Percentiles rank a stretch among this genome's conserved stretches.
phyloP scores from a whole-genome alignment of 2,113 vertebrate species.

The Conger conger region DNA sequence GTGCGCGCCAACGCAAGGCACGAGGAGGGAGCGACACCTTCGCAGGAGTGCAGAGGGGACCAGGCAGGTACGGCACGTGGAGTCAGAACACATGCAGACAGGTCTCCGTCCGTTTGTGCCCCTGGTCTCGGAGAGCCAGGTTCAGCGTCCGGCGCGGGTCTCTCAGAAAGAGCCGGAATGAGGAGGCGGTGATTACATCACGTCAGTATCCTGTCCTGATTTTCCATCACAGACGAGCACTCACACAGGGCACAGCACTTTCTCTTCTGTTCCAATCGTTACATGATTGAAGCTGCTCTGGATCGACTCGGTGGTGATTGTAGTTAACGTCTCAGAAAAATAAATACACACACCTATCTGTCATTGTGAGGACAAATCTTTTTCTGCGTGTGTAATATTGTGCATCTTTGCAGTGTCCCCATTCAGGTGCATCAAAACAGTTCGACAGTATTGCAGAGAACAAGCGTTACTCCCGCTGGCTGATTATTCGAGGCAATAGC shows the following conservation, averaged over 20 bases:
- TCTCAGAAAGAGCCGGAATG: not conserved
- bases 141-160: not conserved
- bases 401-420: not conserved
- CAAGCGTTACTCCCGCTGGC: not conserved
- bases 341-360: not conserved
- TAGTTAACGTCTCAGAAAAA: constrained; percentile 7
- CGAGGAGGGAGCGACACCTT: not conserved
- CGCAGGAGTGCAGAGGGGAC: not conserved
- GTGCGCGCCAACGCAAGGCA: not conserved
- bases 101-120: not conserved
- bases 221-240: not conserved
- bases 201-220: too few species aligned
- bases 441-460: not conserved
- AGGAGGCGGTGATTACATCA: not conserved
- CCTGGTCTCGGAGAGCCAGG: not conserved
- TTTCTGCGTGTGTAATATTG: not conserved
- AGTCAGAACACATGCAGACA: not conserved
- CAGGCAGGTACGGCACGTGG: not conserved
- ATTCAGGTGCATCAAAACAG: not conserved
- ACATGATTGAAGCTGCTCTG: constrained; percentile 14
- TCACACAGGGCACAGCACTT: not conserved
- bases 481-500: constrained; percentile 20
- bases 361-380: not conserved
- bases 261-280: not conserved
- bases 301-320: not conserved